phyloP scores from a whole-genome alignment of 2,888 invertebrate genomes.

The Allacma fusca region DNA sequence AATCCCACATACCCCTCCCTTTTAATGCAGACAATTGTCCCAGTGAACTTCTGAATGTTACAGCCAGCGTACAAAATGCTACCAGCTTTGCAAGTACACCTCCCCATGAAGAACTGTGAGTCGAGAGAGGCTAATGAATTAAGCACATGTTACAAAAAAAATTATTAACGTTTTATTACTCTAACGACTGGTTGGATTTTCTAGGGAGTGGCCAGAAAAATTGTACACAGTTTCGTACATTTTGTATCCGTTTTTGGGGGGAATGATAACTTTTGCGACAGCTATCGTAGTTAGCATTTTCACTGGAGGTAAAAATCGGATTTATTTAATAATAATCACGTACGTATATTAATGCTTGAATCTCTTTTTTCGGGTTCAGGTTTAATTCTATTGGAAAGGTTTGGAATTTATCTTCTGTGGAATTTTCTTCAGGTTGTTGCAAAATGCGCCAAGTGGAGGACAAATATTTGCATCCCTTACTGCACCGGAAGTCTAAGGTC shows the following conservation, averaged over 20 bases:
- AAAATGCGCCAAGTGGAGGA: slow-evolving; percentile 44
- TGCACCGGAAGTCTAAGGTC: slow-evolving; percentile 35
- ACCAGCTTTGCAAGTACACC: neutral
- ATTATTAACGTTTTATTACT: neutral
- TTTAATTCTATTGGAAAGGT: too few relatives aligned
- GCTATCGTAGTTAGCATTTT: slow-evolving; percentile 45
- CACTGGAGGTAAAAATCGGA: slow-evolving; percentile 46
- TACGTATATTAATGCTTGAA: neutral
- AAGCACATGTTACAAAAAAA: too few relatives aligned
- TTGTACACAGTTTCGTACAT: slow-evolving; percentile 50
- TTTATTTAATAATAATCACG: neutral
- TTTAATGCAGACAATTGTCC: slow-evolving; percentile 52
- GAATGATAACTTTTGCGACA: slow-evolving; percentile 47
- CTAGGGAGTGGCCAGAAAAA: slow-evolving; percentile 52
- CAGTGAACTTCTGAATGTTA: neutral
- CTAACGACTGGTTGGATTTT: neutral
- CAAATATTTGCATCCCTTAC: slow-evolving; percentile 55
- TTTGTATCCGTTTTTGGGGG: slow-evolving; percentile 50
- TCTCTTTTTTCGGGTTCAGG: too few relatives aligned
- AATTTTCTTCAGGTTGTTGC: slow-evolving; percentile 45
- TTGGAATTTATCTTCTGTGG: slow-evolving; percentile 13
- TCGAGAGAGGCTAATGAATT: neutral
- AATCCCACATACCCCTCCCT: slow-evolving; percentile 55
- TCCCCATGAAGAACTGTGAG: slow-evolving; percentile 16
- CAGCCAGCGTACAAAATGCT: neutral